Base-by-base conservation (phyloP, 2,888 invertebrate species). In the Cistogaster globosa region DNA sequence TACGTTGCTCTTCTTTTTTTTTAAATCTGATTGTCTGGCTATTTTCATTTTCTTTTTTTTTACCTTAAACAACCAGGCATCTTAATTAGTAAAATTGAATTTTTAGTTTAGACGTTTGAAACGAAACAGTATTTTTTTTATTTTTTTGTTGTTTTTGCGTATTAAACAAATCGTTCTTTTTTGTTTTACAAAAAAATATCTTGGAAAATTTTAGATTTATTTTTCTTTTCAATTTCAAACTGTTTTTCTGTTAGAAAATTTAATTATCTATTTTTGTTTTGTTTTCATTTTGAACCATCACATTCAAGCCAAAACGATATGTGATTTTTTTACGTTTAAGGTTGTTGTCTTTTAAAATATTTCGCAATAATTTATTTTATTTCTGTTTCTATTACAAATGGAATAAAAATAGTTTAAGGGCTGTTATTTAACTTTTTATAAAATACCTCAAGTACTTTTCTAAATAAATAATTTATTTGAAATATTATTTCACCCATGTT, bases 81-180 rank as follows among this genome's bases (percentile, higher is more conserved):
- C 36, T 80, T 55, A 74, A 74, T 80, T 74, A 74, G 65, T 38
- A 26, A 36, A 65, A 58, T 69, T 68, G 42, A 53, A 20, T 22
- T 51, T 67, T 38, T 67, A 26, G 58, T 58, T 60, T n/a, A 14
- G 18, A 18, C 68, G 58, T 51, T 51, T 51, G 36, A 4, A 20
- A n/a, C 57, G 57, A 58, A 76, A 14, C n/a, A 48, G 6, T 48
- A n/a, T 14, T 3, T 48, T 48, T 48, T n/a, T n/a, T n/a, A n/a
- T n/a, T n/a, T n/a, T n/a, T n/a, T n/a, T n/a, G n/a, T n/a, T 14
- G 45, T n/a, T 6, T 48, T 42, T 42, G 11, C 38, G 38, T 38
- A 38, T 38, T 38, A 14, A 1, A 12, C 9, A 45, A 12, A 2
- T 9, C 14, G 14, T 14, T 45, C 14, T 45, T 16, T 14, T 2